Base-by-base conservation (phyloP, 2,888 invertebrate species). In the Malacosoma neustria region DNA sequence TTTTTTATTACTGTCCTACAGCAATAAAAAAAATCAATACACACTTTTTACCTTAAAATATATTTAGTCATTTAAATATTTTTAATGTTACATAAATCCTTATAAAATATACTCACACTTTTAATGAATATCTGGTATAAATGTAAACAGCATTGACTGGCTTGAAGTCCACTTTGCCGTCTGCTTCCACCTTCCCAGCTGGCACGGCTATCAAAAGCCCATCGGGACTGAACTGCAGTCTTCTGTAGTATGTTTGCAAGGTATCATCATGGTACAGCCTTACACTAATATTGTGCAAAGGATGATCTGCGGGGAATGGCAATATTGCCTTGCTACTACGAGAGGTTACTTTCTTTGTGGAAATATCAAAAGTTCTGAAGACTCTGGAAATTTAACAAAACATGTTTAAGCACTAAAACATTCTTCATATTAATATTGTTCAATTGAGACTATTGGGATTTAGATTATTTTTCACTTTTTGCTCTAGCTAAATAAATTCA, bases 181-280 rank as follows among this genome's bases (percentile, higher is more conserved):
- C 91, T 1, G 89, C 87, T 57, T 94, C 94, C 1, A 96, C 85
- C 37, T 92, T 89, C 1, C 98, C 98, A 0, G 96, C 92, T 0
- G 99, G 99, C 0, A 94, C 93, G n/a, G 98, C 89, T 13, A 99
- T 73, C 33, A 99, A 74, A 59, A 92, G 87, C 0, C 99, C 99
- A 71, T 98, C 97, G 0, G 97, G 96, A 13, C 96, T 94, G 65
- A 97, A 99, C 33, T 92, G 89, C 14, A 98, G 73, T 29, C 99
- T 88, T 31, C 99, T 88, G 65, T 95, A 98, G 75, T 96, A 99
- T 0, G 98, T 96, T 72, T 96, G 95, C 47, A 97, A 87, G 0
- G 97, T 97, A 66, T 97, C 97, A 54, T 98, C 97, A 55, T 96
- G 93, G 73, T 93, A 98, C 32, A 96, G 82, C 29, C 93, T 88